Evolutionary conservation across 2,797 vertebrate species (phyloP), one percentile per base, ranked within the genome.

Genomic region (Sebastes itinus): DNA sequence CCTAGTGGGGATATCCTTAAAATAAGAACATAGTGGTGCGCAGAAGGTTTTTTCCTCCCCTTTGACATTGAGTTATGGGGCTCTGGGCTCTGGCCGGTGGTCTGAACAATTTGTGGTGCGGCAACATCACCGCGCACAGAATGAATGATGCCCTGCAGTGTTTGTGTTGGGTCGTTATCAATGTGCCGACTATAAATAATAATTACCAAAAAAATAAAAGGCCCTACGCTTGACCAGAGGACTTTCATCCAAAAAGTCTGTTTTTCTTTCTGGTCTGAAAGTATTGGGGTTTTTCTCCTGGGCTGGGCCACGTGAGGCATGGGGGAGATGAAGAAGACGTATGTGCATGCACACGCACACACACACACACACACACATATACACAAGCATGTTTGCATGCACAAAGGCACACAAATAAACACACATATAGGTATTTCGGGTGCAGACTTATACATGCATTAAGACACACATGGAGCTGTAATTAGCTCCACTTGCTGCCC

Each of bases 91-190:
- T 95, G 95, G 95, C 92, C 84, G 92, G 95, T 96, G 95, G 95
- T 95, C 95, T 95, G 94, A 93, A 94, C 94, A 95, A 95, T 95
- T 96, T 96, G 96, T 85, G 96, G 96, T 91, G 35, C 85, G 79
- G 94, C 91, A 94, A 92, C 94, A 95, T 95, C 90, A 94, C 94
- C 92, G 90, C 92, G 81, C 90, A 63, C 91, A 93, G 92, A 93
- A 94, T 95, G 95, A 96, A 94, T 95, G 95, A 95, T 95, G 94
- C 93, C 92, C 94, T 92, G 87, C 92, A 90, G 90, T 96, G 95
- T 96, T 96, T 96, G 91, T 95, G 94, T 96, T 96, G 96, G 96
- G 95, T 85, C 92, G 87, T 95, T 96, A 96, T 96, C 96, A 96
- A 96, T 93, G 92, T 95, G 91, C 92, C 73, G 90, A 93, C 95